Conservation (phyloP, 2,113 vertebrate genomes). For the Machaerirhynchus nigripectus region DNA sequence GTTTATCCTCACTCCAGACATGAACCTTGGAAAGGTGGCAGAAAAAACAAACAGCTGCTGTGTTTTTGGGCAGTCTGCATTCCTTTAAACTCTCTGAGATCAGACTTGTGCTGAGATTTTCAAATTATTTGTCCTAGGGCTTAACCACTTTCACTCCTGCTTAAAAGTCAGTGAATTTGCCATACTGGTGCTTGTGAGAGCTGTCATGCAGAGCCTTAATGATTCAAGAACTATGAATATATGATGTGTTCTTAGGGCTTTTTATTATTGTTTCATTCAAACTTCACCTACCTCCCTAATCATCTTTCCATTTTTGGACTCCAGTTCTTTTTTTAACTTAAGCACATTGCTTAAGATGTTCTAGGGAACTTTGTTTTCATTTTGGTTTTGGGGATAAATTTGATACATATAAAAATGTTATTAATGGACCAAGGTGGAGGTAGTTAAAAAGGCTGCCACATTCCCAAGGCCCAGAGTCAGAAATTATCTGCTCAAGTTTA, state of each 20-base stretch:
- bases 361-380: not conserved
- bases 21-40: conserved; percentile 77
- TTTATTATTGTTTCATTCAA: conserved; percentile 60
- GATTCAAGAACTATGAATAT: conserved; percentile 50
- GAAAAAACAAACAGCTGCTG: conserved; percentile 75
- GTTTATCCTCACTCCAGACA: conserved; percentile 76
- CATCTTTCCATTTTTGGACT: conserved; percentile 40
- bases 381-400: not conserved
- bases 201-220: conserved; percentile 49
- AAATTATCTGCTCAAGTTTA: not conserved
- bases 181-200: conserved; percentile 30
- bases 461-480: not conserved
- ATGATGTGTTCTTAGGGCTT: conserved; percentile 52
- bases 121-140: conserved; percentile 67
- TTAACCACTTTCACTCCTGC: conserved; percentile 70
- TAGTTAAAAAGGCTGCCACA: not conserved
- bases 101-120: conserved; percentile 67
- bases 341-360: not conserved
- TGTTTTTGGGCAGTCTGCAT: conserved; percentile 76
- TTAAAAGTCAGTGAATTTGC: conserved; percentile 62
- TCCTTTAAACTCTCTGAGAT: conserved; percentile 73
- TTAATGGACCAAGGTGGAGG: not conserved
- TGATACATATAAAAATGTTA: not conserved
- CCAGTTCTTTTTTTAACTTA: not conserved
- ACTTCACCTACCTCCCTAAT: conserved; percentile 19